Conservation (phyloP, 2,888 invertebrate species). For the Xestia c-nigrum region DNA sequence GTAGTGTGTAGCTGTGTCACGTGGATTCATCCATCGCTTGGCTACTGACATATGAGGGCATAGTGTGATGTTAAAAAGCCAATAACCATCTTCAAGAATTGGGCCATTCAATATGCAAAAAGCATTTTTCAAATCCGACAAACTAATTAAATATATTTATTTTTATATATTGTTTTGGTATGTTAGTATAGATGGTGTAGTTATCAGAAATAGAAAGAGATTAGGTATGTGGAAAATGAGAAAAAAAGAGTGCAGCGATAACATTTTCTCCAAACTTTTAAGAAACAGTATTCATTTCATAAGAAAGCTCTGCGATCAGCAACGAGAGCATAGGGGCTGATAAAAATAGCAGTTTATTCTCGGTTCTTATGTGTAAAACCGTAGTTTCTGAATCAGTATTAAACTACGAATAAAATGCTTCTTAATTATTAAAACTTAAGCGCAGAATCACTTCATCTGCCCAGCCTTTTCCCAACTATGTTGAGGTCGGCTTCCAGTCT, state of each 20-base stretch:
- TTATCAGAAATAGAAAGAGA: background rate
- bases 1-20: background rate
- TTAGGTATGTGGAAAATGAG: background rate
- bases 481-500: too few relatives aligned
- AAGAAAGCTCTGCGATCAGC: background rate
- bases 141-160: background rate
- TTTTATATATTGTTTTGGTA: too few relatives aligned
- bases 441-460: too few relatives aligned
- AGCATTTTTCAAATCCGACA: too few relatives aligned
- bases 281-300: background rate
- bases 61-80: too few relatives aligned
- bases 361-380: background rate
- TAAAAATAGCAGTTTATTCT: background rate
- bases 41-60: too few relatives aligned
- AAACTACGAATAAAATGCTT: too few relatives aligned
- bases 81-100: too few relatives aligned
- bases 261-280: background rate
- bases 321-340: background rate
- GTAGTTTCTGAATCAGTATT: background rate
- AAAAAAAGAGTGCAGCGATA: background rate
- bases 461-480: too few relatives aligned
- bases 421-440: too few relatives aligned
- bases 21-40: background rate
- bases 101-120: too few relatives aligned
- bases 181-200: background rate